Evolutionary conservation across 92 coral and sea anemone genomes (phyloP).

Genomic region (Phymanthus crucifer): DNA sequence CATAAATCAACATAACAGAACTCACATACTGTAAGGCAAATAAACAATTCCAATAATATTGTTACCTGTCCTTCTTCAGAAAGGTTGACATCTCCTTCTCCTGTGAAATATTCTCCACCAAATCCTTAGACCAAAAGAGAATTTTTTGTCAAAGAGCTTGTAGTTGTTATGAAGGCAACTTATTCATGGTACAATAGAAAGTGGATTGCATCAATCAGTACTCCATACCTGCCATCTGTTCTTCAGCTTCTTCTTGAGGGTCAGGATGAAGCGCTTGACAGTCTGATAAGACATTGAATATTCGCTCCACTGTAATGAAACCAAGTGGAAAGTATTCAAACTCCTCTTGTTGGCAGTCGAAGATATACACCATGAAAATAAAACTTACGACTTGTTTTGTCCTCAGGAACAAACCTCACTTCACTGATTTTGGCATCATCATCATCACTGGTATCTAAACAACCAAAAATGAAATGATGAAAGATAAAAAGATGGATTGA

Average conservation of each 20-base stretch:
- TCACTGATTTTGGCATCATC: conserved; percentile 79
- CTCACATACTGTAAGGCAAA: not conserved
- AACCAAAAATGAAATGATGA: not conserved
- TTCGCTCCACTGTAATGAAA: conserved; percentile 66
- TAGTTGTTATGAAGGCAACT: no score
- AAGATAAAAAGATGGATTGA: no score
- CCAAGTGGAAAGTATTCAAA: not conserved
- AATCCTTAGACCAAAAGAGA: conserved; percentile 52
- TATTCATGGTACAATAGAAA: no score
- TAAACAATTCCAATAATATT: not conserved
- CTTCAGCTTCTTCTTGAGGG: conserved; percentile 85
- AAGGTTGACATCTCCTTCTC: conserved; percentile 77
- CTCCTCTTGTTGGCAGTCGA: not conserved
- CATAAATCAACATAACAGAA: not conserved
- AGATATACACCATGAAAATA: not conserved
- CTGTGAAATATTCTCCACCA: conserved; percentile 81
- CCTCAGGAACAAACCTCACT: conserved; percentile 93
- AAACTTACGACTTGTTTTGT: conserved; percentile 76
- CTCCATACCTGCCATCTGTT: conserved; percentile 77
- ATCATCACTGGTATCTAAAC: conserved; percentile 49
- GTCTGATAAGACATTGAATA: conserved; percentile 80
- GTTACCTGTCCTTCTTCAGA: conserved; percentile 92
- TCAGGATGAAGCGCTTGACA: conserved; percentile 95
- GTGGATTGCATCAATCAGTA: no score
- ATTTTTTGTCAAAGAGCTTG: not conserved